phyloP scores from a whole-genome alignment of 2,888 invertebrate species.

The Orthosia cruda region DNA sequence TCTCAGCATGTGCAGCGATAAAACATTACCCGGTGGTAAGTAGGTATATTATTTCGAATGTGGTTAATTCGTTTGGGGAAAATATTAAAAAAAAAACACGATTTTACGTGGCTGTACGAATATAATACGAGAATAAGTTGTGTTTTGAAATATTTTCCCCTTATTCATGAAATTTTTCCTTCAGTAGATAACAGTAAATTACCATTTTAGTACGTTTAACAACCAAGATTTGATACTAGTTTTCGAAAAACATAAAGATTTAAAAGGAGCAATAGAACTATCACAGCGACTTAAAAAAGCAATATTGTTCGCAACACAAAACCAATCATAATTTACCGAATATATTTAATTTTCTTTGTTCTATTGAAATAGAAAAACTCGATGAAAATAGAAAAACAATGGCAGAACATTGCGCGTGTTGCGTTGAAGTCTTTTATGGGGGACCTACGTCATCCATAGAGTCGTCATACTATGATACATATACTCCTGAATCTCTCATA shows the following conservation, averaged over 20 bases:
- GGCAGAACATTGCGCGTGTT: conserved; percentile 55
- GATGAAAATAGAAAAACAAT: conserved; percentile 48
- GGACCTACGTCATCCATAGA: conserved; percentile 62
- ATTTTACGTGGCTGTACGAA: no score
- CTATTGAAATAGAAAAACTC: conserved; percentile 38
- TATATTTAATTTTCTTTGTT: conserved; percentile 34
- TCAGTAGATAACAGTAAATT: background rate
- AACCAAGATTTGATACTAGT: background rate
- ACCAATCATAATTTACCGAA: conserved; percentile 6
- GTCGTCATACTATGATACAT: conserved; percentile 19
- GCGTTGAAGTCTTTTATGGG: conserved; percentile 81
- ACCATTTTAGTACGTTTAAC: background rate
- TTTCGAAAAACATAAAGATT: no score
- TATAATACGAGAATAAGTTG: background rate
- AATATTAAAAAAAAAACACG: no score
- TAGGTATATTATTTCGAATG: background rate
- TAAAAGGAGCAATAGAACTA: background rate
- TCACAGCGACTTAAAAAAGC: background rate
- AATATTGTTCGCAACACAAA: conserved; percentile 18
- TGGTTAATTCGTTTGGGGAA: background rate
- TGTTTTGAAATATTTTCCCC: background rate
- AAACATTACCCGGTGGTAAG: no score
- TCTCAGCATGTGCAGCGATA: no score
- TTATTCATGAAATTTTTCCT: background rate
- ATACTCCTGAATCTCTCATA: background rate